Evolutionary conservation across 2,113 vertebrate species (phyloP).

Genomic region (Nettapus auritus): DNA sequence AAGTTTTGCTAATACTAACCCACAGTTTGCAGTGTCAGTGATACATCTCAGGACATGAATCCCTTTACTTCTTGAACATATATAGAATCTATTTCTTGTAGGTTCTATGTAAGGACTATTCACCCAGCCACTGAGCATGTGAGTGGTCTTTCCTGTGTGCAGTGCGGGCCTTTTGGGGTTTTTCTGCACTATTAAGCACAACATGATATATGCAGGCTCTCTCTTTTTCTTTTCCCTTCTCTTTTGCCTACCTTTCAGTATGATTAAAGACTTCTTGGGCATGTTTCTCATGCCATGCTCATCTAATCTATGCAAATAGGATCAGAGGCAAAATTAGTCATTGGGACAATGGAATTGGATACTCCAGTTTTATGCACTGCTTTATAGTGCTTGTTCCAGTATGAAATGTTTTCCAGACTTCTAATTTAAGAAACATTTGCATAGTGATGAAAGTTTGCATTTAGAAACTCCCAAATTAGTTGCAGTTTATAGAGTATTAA

Average conservation of each 20-base stretch:
- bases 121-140: too few relatives aligned
- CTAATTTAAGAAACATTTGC: neutral
- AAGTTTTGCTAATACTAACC: neutral
- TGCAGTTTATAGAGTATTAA: neutral
- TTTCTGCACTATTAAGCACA: neutral
- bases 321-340: neutral
- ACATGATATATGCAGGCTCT: neutral
- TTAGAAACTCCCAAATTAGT: neutral
- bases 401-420: neutral
- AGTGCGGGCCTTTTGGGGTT: fast-evolving
- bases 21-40: fast-evolving
- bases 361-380: neutral
- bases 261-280: neutral
- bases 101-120: too few relatives aligned
- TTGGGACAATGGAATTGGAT: neutral
- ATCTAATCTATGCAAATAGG: neutral
- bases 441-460: neutral
- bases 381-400: neutral
- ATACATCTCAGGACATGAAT: neutral
- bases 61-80: fast-evolving
- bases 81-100: too few relatives aligned
- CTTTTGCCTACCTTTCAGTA: neutral
- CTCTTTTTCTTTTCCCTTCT: neutral
- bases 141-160: fast-evolving
- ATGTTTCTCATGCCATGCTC: neutral